Evolutionary conservation across 2,797 vertebrate species (phyloP).

Genomic region (Poecilia velifera): DNA sequence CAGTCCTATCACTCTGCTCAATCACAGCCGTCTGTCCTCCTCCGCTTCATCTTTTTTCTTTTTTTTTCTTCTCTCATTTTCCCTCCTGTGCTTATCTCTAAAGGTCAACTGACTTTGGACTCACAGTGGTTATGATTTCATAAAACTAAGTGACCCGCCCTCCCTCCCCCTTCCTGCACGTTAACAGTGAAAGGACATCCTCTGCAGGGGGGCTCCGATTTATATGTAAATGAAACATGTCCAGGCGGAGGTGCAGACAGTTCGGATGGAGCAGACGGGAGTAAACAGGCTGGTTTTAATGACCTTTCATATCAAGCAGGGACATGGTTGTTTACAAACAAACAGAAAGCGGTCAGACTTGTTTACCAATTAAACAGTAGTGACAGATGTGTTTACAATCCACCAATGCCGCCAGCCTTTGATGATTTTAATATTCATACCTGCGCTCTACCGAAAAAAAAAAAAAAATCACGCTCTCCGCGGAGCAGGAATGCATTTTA

Average conservation of each 20-base stretch:
- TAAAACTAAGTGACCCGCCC: constrained; percentile 32
- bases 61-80: background rate
- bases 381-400: constrained; percentile 80
- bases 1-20: background rate
- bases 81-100: background rate
- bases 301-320: constrained; percentile 77
- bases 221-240: constrained; percentile 58
- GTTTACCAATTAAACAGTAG: constrained; percentile 77
- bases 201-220: constrained; percentile 33
- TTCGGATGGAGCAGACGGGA: constrained; percentile 33
- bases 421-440: constrained; percentile 79
- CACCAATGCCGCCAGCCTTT: constrained; percentile 66
- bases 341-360: constrained; percentile 76
- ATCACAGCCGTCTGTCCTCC: constrained; percentile 19
- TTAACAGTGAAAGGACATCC: constrained; percentile 20
- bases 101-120: constrained; percentile 37
- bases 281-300: constrained; percentile 65
- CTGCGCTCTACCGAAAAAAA: constrained; percentile 55
- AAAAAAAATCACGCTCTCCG: constrained; percentile 17
- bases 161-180: background rate
- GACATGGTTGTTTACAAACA: constrained; percentile 74
- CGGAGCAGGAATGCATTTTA: constrained; percentile 24
- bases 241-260: constrained; percentile 28
- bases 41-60: background rate
- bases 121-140: constrained; percentile 16